phyloP scores from a whole-genome alignment of 2,888 invertebrate genomes.

The Drosophila fulvimacula region DNA sequence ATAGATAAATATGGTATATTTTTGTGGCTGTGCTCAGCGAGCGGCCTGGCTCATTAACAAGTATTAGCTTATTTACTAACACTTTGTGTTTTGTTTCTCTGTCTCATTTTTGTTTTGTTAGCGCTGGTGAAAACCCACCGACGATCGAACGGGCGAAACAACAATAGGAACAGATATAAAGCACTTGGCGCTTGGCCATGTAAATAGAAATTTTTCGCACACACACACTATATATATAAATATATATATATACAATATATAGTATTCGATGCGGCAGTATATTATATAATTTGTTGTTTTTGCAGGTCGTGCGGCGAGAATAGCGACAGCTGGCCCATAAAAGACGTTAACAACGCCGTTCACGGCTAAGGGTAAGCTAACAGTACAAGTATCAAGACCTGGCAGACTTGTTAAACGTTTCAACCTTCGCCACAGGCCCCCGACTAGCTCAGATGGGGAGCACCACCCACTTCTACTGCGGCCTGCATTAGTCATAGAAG shows the following conservation, averaged over 20 bases:
- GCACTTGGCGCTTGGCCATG: constrained; percentile 70
- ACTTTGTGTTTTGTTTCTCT: constrained; percentile 5
- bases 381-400: constrained; percentile 22
- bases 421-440: constrained; percentile 46
- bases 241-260: constrained; percentile 10
- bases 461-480: constrained; percentile 27
- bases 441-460: constrained; percentile 26
- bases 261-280: constrained; percentile 22
- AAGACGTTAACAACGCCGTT: constrained; percentile 49
- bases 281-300: constrained; percentile 58
- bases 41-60: constrained; percentile 33
- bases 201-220: constrained; percentile 51
- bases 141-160: constrained; percentile 35
- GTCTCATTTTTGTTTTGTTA: constrained; percentile 9
- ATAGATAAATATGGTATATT: background rate
- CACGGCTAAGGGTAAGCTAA: constrained; percentile 38
- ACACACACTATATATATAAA: constrained; percentile 16
- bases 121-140: constrained; percentile 45
- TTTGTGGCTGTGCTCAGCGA: background rate
- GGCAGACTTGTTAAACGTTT: constrained; percentile 64
- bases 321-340: constrained; percentile 66
- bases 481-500: constrained; percentile 63
- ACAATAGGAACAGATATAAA: constrained; percentile 36
- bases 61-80: constrained; percentile 46
- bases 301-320: constrained; percentile 70